A percentile compares a stretch with the other conserved stretches of the same genome.
Evolutionary conservation across 2,113 vertebrate genomes (phyloP).

Genomic region (Larimichthys crocea): DNA sequence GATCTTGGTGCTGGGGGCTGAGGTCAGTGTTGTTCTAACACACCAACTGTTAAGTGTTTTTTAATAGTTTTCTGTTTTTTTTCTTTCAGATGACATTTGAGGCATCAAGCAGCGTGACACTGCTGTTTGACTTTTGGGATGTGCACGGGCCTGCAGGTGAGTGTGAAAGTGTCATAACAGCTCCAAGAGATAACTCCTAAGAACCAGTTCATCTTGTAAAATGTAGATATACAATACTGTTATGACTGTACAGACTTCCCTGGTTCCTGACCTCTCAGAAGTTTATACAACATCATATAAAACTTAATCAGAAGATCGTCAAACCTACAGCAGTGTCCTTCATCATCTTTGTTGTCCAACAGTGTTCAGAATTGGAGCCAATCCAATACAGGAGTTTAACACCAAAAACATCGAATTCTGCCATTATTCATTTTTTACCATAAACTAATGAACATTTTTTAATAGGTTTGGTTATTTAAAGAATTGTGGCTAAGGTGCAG

Average conservation of each 20-base stretch:
- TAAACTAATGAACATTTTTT: no score
- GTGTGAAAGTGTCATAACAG: background rate
- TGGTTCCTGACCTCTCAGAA: background rate
- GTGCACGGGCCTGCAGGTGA: conserved; percentile 90
- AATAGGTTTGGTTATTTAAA: no score
- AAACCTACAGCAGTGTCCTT: background rate
- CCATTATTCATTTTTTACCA: no score
- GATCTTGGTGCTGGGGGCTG: conserved; percentile 1
- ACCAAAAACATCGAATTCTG: no score
- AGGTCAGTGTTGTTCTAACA: background rate
- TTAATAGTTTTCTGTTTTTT: conserved; percentile 1
- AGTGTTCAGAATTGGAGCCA: background rate
- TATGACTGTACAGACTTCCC: background rate
- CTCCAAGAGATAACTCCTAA: background rate
- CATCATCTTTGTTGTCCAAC: no score
- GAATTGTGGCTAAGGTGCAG: no score
- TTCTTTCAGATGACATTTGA: conserved; percentile 90
- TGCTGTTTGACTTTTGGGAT: conserved; percentile 95
- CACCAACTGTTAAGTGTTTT: background rate
- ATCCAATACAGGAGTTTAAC: no score
- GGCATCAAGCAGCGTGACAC: conserved; percentile 86
- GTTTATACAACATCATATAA: background rate
- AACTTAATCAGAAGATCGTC: background rate
- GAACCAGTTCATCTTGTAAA: conserved; percentile 23
- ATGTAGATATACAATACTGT: no score